Evolutionary conservation across 2,113 vertebrate genomes (phyloP), one percentile per base, ranked within the genome.

Genomic region (Centropus unirufus): DNA sequence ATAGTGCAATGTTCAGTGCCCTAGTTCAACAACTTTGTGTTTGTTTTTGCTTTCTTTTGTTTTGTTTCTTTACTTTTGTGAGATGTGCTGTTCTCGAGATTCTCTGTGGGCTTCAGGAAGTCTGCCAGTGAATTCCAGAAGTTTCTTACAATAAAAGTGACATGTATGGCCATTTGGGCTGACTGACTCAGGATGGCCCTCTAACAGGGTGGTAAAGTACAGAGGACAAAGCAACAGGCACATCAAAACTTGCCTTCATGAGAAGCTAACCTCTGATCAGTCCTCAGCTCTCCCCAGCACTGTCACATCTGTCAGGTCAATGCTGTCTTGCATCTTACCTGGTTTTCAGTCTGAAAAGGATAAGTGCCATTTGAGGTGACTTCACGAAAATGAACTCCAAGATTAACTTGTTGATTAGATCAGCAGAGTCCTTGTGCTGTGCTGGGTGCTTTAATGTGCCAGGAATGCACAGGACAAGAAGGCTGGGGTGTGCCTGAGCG

Each of bases 241-340:
- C 22, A 26, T 42, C 22, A 55, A 42, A 29, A 27, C 29, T 72
- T 0, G 0, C 16, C 14, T 1, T 36, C 46, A 2, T 3, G 11
- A 20, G 51, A 40, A 5, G 3, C 22, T 67, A 20, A 3, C 7
- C 10, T 20, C 27, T 13, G 20, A 8, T 11, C 51, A 12, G 32
- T 13, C 46, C 69, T 47, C 39, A 20, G 72, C 30, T 24, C 16
- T 9, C n/a, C 20, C 22, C 70, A 39, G 7, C 69, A 19, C 22
- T 6, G 32, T 5, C n/a, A 32, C 24, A 12, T 58, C n/a, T 22
- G 1, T 63, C 67, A 40, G 4, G 7, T 9, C 47, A 36, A 17
- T 34, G 4, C 15, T 40, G 67, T 26, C 36, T 30, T 1, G 0
- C 62, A 34, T 44, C n/a, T 62, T 39, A 47, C 18, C 20, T 15